Conservation (phyloP, 2,888 invertebrate genomes). For the Papilio demoleus region DNA sequence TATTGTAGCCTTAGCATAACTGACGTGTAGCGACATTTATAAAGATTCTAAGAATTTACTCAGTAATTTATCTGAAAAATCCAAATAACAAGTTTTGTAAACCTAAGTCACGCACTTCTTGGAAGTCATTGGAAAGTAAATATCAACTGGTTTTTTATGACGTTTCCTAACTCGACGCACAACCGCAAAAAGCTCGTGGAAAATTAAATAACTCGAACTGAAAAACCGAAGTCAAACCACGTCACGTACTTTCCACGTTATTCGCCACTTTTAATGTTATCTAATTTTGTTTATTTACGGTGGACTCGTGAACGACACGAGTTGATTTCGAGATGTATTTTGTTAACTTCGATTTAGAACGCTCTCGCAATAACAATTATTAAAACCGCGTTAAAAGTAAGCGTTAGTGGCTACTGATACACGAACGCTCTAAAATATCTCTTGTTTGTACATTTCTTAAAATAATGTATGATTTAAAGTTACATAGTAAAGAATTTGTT, state of each 20-base stretch:
- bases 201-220: slow-evolving; percentile 37
- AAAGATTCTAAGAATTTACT: background rate
- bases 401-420: no score
- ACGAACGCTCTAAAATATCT: no score
- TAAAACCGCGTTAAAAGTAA: no score
- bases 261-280: slow-evolving; percentile 30
- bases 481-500: no score
- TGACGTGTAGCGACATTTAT: no score
- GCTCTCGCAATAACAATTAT: no score
- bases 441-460: no score
- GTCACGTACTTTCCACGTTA: slow-evolving; percentile 30
- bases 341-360: background rate
- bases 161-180: slow-evolving; percentile 16
- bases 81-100: slow-evolving; percentile 25
- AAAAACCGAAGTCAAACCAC: slow-evolving; percentile 25
- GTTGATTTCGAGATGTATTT: background rate
- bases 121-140: slow-evolving; percentile 30
- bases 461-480: no score
- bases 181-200: slow-evolving; percentile 1
- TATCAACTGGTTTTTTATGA: slow-evolving; percentile 35
- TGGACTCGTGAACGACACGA: background rate
- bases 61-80: slow-evolving; percentile 6
- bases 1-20: no score
- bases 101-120: slow-evolving; percentile 32
- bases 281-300: slow-evolving; percentile 30